These are phyloP conservation scores for Phoxinus dragarum DNA, from an alignment of 2,797 vertebrate genomes.

Conservation along the genomic window DNA sequence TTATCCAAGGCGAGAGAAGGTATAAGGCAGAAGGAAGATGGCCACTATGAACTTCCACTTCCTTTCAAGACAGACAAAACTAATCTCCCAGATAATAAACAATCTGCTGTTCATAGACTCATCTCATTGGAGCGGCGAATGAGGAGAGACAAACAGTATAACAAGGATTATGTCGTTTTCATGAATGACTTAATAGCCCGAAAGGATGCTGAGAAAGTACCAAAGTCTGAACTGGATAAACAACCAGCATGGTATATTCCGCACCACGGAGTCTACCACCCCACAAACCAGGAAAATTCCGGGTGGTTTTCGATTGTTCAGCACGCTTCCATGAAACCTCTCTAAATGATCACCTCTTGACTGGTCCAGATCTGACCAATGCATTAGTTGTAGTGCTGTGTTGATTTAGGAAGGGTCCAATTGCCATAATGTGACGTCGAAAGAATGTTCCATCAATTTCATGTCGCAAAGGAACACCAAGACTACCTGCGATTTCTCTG, in stretches of 20 bases:
- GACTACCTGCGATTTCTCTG: constrained; percentile 56
- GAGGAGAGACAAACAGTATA: too few species aligned
- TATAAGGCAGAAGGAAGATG: constrained; percentile 50
- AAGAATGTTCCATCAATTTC: constrained; percentile 52
- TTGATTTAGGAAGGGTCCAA: constrained; percentile 26
- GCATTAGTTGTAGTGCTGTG: constrained; percentile 51
- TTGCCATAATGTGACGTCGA: constrained; percentile 33
- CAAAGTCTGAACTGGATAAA: neutral
- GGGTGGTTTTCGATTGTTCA: constrained; percentile 51
- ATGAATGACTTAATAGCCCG: too few species aligned
- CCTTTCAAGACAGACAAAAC: constrained; percentile 53
- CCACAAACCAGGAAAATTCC: constrained; percentile 44
- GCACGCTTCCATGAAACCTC: constrained; percentile 29
- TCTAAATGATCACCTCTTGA: constrained; percentile 55
- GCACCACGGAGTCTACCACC: constrained; percentile 41
- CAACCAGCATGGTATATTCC: too few species aligned
- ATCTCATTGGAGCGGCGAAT: too few species aligned
- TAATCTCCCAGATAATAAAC: constrained; percentile 49
- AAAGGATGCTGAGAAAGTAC: constrained; percentile 25
- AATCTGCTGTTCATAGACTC: constrained; percentile 37
- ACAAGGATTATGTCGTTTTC: too few species aligned
- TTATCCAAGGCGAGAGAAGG: constrained; percentile 40
- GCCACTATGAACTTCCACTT: constrained; percentile 49
- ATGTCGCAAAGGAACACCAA: constrained; percentile 42
- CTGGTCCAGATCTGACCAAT: constrained; percentile 51